phyloP scores from a whole-genome alignment of 2,797 vertebrate genomes.

The Periophthalmus magnuspinnatus region DNA sequence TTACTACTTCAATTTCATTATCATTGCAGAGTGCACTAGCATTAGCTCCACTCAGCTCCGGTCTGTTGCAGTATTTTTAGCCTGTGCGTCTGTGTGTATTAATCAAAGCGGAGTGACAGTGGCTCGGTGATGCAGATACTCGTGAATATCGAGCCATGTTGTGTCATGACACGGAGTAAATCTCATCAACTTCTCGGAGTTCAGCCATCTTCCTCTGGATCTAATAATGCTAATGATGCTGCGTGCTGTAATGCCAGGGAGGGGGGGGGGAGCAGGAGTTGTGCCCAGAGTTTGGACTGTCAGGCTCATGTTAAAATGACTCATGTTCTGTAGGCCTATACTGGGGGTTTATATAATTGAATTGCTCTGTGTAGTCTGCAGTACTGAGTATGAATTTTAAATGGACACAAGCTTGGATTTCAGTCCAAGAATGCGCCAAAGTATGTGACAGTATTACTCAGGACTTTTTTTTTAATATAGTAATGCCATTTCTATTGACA shows the following conservation, averaged over 20 bases:
- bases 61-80: neutral
- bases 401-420: neutral
- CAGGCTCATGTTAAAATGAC: neutral
- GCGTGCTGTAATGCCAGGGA: neutral
- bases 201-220: constrained; percentile 5
- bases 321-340: neutral
- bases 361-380: neutral
- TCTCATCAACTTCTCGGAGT: constrained; percentile 12
- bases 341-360: neutral
- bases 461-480: too few species aligned
- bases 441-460: too few species aligned
- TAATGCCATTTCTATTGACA: too few species aligned
- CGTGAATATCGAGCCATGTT: constrained; percentile 4
- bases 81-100: neutral
- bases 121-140: constrained; percentile 2
- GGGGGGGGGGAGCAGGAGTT: neutral
- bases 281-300: neutral
- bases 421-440: neutral
- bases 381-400: neutral
- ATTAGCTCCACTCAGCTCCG: neutral
- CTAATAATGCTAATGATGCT: constrained; percentile 16
- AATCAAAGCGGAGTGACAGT: constrained; percentile 3
- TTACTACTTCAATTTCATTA: neutral
- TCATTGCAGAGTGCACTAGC: neutral
- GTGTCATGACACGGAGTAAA: constrained; percentile 17